Evolutionary conservation across 2,797 vertebrate genomes (phyloP), one percentile per base, ranked within the genome.

Genomic region (Triplophysa bombifrons): DNA sequence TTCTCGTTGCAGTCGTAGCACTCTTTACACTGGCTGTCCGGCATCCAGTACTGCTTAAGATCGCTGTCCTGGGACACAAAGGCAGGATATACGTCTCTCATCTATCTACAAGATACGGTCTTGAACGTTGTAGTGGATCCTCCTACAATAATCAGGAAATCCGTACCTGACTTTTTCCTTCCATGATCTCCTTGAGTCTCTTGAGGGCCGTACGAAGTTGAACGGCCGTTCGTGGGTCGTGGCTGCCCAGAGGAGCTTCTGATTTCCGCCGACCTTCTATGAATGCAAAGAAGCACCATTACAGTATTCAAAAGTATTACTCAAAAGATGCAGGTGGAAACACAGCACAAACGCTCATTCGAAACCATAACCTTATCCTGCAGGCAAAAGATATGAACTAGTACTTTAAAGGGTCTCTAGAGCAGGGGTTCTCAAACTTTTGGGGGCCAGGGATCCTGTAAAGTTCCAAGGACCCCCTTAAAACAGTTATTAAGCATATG

Each of bases 21-120:
- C 84, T 99, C 97, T 82, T 98, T 99, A 87, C 98, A 99, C 74
- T 99, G 98, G 88, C 97, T 99, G 81, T 99, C 98, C 1, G 98
- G 98, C 98, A 99, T 99, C 98, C 98, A 99, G 90, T 99, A 99
- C 84, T 99, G 98, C 90, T 99, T 99, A 90, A 99, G 91, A 86
- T 99, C 98, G 74, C 97, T 99, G 88, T 99, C 97, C 98, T 99
- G 72, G 1, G 38, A 63, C 60, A 69, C 8, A 30, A 61, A 71
- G 22, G 27, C 34, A 51, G 11, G 64, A 64, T 41, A 20, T 20
- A 20, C 19, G n/a, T 41, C 30, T 65, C 9, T 9, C 6, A 14
- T 63, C 14, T 19, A 34, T 30, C 30, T 10, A 38, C 25, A 2
- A 30, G 6, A 17, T 4, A 64, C 2, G 6, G 10, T 13, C 30